phyloP scores from a whole-genome alignment of 2,113 vertebrate genomes.

The Archilochus colubris region DNA sequence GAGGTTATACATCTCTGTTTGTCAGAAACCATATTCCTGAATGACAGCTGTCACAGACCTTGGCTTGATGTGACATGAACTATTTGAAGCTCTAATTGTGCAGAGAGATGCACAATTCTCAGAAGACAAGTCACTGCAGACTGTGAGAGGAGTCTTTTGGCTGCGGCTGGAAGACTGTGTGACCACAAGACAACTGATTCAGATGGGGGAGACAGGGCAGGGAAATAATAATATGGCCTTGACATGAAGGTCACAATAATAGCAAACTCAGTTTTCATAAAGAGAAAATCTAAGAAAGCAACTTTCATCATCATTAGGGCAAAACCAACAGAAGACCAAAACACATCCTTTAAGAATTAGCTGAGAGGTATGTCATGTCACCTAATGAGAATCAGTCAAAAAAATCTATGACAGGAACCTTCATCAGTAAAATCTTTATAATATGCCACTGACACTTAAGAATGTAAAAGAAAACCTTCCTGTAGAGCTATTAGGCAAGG shows the following conservation, averaged over 20 bases:
- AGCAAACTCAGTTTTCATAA: slow-evolving; percentile 57
- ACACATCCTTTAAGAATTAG: slow-evolving; percentile 46
- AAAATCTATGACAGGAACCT: slow-evolving; percentile 49
- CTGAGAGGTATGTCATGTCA: slow-evolving; percentile 24
- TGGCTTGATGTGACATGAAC: slow-evolving; percentile 25
- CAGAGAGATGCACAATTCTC: slow-evolving; percentile 17
- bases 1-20: slow-evolving; percentile 33
- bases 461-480: slow-evolving; percentile 10
- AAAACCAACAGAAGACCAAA: slow-evolving; percentile 33
- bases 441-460: slow-evolving; percentile 42
- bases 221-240: not conserved
- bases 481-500: not conserved
- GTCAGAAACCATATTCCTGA: slow-evolving; percentile 50
- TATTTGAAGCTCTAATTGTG: slow-evolving; percentile 43
- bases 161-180: not conserved
- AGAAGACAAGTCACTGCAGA: not conserved
- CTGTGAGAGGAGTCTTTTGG: not conserved
- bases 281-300: slow-evolving; percentile 44
- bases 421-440: slow-evolving; percentile 45
- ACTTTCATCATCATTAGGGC: slow-evolving; percentile 50
- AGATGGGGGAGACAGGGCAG: not conserved
- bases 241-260: slow-evolving; percentile 12
- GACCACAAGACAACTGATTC: not conserved
- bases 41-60: slow-evolving; percentile 64
- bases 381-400: slow-evolving; percentile 50